Evolutionary conservation across 2,888 invertebrate species (phyloP).

Genomic region (Plebejus anna): DNA sequence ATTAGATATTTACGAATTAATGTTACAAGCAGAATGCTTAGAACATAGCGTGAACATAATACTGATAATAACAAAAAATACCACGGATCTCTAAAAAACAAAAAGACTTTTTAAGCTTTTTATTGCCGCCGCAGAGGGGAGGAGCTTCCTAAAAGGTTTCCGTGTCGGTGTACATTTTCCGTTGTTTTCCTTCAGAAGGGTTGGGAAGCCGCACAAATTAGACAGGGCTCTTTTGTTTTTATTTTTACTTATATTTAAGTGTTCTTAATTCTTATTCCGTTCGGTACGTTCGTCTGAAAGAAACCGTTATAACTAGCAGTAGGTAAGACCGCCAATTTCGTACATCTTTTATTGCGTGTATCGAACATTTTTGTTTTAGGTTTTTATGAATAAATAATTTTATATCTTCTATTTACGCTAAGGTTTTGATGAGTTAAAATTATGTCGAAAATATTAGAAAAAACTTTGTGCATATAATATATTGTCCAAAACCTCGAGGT

Average conservation of each 20-base stretch:
- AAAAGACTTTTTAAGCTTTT: conserved; percentile 53
- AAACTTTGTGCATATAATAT: no score
- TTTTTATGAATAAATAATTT: no score
- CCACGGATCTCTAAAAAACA: conserved; percentile 32
- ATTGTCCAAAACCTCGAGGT: no score
- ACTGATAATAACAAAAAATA: not conserved
- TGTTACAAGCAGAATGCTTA: not conserved
- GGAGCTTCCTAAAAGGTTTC: conserved; percentile 75
- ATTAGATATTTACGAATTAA: not conserved
- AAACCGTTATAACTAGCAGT: not conserved
- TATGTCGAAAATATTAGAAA: no score
- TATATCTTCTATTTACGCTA: no score
- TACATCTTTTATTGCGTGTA: not conserved
- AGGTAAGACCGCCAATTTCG: not conserved
- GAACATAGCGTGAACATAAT: not conserved
- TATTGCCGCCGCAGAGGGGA: conserved; percentile 55
- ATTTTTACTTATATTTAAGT: conserved; percentile 28
- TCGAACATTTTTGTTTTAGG: no score
- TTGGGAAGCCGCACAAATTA: conserved; percentile 64
- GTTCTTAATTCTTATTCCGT: conserved; percentile 6
- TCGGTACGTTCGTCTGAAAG: not conserved
- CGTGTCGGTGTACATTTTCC: conserved; percentile 59
- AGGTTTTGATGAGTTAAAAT: no score
- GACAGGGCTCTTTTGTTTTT: conserved; percentile 32
- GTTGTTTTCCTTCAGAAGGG: conserved; percentile 54